Base-by-base conservation (phyloP, 1,140 invertebrate genomes). In the Onthophagus taurus region DNA sequence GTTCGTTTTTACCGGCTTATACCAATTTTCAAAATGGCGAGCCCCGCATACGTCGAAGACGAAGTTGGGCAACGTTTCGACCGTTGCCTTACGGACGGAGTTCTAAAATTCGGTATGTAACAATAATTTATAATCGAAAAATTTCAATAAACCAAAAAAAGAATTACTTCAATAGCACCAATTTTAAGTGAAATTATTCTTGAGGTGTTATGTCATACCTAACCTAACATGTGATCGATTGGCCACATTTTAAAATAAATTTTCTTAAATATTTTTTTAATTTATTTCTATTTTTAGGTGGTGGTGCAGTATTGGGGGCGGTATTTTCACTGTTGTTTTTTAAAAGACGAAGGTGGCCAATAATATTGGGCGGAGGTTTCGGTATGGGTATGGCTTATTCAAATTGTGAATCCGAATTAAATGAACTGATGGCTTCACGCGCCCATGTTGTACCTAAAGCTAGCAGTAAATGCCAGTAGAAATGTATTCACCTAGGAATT, bases 301-400 rank as follows among this genome's bases (percentile, higher is more conserved):
- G 78, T 54, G 83, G 83, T 48, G 47, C 78, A 31, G 39, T 78
- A 19, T 53, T 86, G 45, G 83, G 83, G 31, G 70, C 73, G 16
- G 60, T 83, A 30, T 64, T 79, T 50, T 83, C 82, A 1, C 34
- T 85, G n/a, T 60, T 85, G 24, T 81, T 85, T 56, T 72, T 80
- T 44, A 61, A 67, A 66, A 70, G 76, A 58, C 75, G 75, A 66
- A 65, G 69, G 45, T 87, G 82, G 81, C 83, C 83, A 3, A 66
- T 84, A 16, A 71, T 82, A 54, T 66, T 76, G 19, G 81, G 82
- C 16, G 71, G 74, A 48, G 81, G 82, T 21, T 79, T 85, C 63
- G 83, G 83, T 13, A 64, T 85, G 52, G 83, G 84, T 33, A 70
- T 82, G 58, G 83, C 83, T 43, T 85, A 85, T 68, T 75, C 77